A percentile compares a stretch with the other conserved stretches of the same genome.
Evolutionary conservation across 2,113 vertebrate genomes (phyloP).

Genomic region (Scatophagus argus): DNA sequence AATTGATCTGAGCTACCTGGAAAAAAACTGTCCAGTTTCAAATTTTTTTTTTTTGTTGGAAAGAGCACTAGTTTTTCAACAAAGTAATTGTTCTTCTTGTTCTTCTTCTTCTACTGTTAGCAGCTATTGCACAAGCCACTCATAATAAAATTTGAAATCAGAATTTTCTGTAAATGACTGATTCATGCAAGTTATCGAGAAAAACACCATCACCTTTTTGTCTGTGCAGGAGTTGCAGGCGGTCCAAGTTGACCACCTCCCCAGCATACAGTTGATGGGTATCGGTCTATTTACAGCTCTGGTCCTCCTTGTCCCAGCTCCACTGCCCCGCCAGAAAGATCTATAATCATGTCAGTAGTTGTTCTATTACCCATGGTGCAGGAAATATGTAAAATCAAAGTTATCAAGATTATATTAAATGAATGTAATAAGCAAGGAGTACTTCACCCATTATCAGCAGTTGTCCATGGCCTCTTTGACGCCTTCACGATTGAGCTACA

Average conservation of each 20-base stretch:
- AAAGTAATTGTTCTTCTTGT: too few species aligned
- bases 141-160: neutral
- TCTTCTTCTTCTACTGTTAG: too few species aligned
- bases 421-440: neutral
- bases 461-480: conserved; percentile 29
- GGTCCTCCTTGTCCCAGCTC: conserved; percentile 43
- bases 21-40: neutral
- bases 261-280: conserved; percentile 86
- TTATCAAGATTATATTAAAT: conserved; percentile 2
- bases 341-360: conserved; percentile 8
- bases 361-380: neutral
- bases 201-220: conserved; percentile 82
- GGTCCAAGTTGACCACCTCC: conserved; percentile 91
- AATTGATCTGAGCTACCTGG: conserved; percentile 3
- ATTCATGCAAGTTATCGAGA: neutral
- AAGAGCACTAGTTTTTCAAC: neutral
- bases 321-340: conserved; percentile 15
- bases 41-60: neutral
- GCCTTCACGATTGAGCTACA: conserved; percentile 15
- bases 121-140: neutral
- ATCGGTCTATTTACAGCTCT: conserved; percentile 59
- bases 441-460: conserved; percentile 63
- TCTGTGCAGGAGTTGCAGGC: conserved; percentile 89
- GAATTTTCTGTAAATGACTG: neutral
- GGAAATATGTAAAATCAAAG: neutral